Percentiles rank a stretch among this genome's conserved stretches.
These are phyloP conservation scores for Mastacembelus armatus DNA, from an alignment of 2,797 vertebrate species.

Conservation along the genomic window DNA sequence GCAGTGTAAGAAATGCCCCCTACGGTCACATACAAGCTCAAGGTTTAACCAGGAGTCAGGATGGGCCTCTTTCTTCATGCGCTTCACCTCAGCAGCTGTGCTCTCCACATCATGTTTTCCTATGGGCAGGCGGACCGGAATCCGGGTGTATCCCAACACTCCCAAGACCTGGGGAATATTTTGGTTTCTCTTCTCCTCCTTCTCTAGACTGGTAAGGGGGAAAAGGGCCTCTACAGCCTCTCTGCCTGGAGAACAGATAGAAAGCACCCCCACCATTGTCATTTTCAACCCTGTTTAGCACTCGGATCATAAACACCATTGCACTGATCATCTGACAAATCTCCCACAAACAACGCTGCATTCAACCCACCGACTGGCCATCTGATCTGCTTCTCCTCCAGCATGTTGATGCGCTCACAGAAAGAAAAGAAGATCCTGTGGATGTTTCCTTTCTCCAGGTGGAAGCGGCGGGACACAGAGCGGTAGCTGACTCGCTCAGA, in stretches of 20 bases:
- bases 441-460: constrained; percentile 85
- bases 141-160: constrained; percentile 78
- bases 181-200: constrained; percentile 31
- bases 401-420: constrained; percentile 78
- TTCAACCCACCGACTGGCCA: constrained; percentile 78
- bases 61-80: constrained; percentile 68
- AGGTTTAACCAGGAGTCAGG: constrained; percentile 82
- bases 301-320: background rate
- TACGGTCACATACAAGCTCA: constrained; percentile 75
- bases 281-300: background rate
- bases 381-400: constrained; percentile 69
- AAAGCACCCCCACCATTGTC: background rate
- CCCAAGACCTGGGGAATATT: constrained; percentile 76
- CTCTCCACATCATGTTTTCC: constrained; percentile 71
- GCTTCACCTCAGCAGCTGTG: constrained; percentile 62
- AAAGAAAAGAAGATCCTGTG: constrained; percentile 86
- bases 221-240: constrained; percentile 63
- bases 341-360: background rate
- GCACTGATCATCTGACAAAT: background rate
- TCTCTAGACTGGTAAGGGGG: constrained; percentile 58
- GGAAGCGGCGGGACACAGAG: constrained; percentile 79
- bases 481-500: constrained; percentile 81
- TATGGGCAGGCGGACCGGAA: constrained; percentile 78
- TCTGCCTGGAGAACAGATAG: constrained; percentile 49
- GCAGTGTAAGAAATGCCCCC: constrained; percentile 79